phyloP scores from a whole-genome alignment of 37 sponge, comb jelly and placozoan species.

The Crambe crambe region DNA sequence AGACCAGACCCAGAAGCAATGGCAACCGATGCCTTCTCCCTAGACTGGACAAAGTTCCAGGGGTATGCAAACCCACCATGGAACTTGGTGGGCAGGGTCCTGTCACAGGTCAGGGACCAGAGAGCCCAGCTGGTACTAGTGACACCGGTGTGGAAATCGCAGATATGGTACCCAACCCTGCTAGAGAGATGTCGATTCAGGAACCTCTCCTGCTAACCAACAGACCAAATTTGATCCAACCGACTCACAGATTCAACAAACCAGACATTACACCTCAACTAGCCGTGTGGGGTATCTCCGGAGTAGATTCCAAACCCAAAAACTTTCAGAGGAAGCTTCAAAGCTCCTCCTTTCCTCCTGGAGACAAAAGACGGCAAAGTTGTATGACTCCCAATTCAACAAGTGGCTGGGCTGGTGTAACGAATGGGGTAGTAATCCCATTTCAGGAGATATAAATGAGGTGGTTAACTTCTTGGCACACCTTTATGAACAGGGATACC shows the following conservation, averaged over 20 bases:
- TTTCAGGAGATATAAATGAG: conserved; percentile 48
- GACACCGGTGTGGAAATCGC: conserved; percentile 48
- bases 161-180: conserved; percentile 45
- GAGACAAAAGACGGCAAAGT: conserved; percentile 25
- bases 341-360: conserved; percentile 44
- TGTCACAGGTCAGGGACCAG: conserved; percentile 15
- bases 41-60: conserved; percentile 22
- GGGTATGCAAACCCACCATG: conserved; percentile 50
- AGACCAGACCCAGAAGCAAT: conserved; percentile 43
- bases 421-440: conserved; percentile 29
- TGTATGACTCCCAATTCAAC: conserved; percentile 27
- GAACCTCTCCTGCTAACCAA: conserved; percentile 10
- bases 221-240: conserved; percentile 10
- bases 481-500: conserved; percentile 43
- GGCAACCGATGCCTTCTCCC: conserved; percentile 44
- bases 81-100: conserved; percentile 30
- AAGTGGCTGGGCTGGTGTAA: conserved; percentile 56
- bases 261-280: conserved; percentile 26
- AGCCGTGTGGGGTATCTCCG: conserved; percentile 63
- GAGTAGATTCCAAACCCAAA: conserved; percentile 6
- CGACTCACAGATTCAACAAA: conserved; percentile 9
- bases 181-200: conserved; percentile 25
- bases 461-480: conserved; percentile 53
- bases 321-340: conserved; percentile 37
- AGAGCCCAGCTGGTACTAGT: conserved; percentile 20